Conservation (phyloP, 2,888 invertebrate genomes). For the Chironomus tentans region DNA sequence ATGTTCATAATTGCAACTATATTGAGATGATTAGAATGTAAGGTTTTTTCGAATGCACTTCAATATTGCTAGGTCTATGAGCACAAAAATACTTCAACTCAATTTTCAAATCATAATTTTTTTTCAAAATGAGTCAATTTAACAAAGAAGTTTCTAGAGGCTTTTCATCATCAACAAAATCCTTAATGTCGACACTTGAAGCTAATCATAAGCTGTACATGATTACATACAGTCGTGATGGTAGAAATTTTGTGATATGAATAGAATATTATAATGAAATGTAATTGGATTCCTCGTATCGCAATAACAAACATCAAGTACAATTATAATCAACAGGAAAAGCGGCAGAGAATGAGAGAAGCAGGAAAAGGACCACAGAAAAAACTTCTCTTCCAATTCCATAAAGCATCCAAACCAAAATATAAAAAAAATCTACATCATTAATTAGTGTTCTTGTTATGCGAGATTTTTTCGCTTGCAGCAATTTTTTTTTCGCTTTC, state of each 20-base stretch:
- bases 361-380: too few species aligned
- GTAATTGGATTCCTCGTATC: neutral
- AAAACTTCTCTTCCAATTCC: neutral
- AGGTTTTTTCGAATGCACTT: too few species aligned
- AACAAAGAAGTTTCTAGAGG: too few species aligned
- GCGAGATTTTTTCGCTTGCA: constrained; percentile 17
- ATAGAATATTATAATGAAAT: neutral
- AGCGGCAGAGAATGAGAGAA: neutral
- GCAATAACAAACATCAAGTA: neutral
- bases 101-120: too few species aligned
- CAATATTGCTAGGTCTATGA: too few species aligned
- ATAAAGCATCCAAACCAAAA: neutral
- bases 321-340: neutral
- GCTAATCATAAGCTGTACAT: neutral
- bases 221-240: neutral
- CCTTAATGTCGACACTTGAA: neutral
- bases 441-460: constrained; percentile 26
- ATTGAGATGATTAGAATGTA: too few species aligned
- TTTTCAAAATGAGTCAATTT: too few species aligned
- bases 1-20: too few species aligned
- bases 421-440: neutral
- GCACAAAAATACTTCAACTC: too few species aligned
- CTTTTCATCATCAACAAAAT: too few species aligned
- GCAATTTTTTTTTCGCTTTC: neutral
- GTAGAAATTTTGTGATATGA: neutral